Evolutionary conservation across 2,888 invertebrate genomes (phyloP).

Genomic region (Sipha maydis): DNA sequence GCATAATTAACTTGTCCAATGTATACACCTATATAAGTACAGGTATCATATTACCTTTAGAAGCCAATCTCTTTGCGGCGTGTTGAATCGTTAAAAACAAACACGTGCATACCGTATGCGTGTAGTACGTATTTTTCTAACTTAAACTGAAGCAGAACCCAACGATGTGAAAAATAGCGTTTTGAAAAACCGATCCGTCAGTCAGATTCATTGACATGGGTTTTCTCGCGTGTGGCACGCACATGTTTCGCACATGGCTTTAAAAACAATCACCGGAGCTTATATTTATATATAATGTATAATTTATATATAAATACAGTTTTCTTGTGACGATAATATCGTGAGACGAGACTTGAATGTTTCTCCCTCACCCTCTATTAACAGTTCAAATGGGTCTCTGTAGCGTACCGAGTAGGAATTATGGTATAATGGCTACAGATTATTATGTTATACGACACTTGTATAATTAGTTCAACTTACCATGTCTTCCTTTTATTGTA

Average conservation of each 20-base stretch:
- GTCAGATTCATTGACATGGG: constrained; percentile 64
- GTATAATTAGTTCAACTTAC: background rate
- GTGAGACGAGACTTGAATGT: background rate
- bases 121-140: constrained; percentile 66
- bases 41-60: background rate
- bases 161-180: background rate
- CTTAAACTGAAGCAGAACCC: background rate
- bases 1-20: too few relatives aligned
- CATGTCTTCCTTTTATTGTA: background rate
- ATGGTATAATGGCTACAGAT: background rate
- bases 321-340: background rate
- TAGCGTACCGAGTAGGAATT: background rate
- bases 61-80: background rate
- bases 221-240: constrained; percentile 25
- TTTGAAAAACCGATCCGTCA: constrained; percentile 20
- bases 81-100: background rate
- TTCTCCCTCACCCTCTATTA: background rate
- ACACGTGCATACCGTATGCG: constrained; percentile 44
- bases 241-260: constrained; percentile 41
- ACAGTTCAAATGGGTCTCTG: background rate
- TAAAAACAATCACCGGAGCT: background rate
- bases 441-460: background rate
- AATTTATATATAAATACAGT: background rate
- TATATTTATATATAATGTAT: background rate
- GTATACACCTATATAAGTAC: background rate